Percentiles rank a stretch among this genome's conserved stretches.
Evolutionary conservation across 2,113 vertebrate genomes (phyloP).

Genomic region (Pomatorhinus ruficollis): DNA sequence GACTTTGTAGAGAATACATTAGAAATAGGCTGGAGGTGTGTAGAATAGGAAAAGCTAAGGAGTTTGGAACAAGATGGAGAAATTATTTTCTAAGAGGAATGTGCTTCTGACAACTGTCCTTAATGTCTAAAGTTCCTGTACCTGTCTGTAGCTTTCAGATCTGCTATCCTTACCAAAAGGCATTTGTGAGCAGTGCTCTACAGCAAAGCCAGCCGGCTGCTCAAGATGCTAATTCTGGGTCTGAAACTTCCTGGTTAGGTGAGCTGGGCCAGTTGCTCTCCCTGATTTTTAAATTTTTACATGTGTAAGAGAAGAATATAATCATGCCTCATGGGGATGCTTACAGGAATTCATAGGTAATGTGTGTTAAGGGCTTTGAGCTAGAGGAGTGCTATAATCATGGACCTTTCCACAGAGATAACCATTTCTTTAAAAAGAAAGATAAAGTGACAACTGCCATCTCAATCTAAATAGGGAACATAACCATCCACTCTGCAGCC

Average conservation of each 20-base stretch:
- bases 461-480: not conserved
- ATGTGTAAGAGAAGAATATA: not conserved
- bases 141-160: not conserved
- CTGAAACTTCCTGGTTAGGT: not conserved
- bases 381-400: not conserved
- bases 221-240: not conserved
- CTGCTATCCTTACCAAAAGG: not conserved
- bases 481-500: not conserved
- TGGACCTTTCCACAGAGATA: not conserved
- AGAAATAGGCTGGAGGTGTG: not conserved
- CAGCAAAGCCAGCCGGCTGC: not conserved
- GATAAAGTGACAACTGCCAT: not conserved
- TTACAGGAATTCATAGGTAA: not conserved
- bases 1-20: not conserved
- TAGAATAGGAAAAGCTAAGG: not conserved
- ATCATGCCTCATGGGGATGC: not conserved
- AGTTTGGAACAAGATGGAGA: not conserved
- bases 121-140: not conserved
- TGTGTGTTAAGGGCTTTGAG: not conserved
- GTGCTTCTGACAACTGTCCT: not conserved
- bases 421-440: not conserved
- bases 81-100: not conserved
- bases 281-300: not conserved
- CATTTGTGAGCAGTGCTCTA: not conserved
- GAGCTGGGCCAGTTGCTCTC: not conserved